These are phyloP conservation scores for Setophaga petechia DNA, from an alignment of 2,113 vertebrate genomes.

Conservation along the genomic window DNA sequence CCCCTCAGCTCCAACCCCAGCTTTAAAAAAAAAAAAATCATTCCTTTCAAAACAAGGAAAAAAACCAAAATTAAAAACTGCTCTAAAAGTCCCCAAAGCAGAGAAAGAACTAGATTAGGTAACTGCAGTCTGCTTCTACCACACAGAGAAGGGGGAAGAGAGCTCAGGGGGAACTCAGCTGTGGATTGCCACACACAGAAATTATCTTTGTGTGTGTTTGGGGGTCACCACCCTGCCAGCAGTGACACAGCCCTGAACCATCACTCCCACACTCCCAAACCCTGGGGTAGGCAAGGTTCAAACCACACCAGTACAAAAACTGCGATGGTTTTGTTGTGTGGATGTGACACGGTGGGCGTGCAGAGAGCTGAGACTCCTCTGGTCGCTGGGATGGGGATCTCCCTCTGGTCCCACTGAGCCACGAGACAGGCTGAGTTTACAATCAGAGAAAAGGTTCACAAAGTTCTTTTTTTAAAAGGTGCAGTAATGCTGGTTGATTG, in stretches of 20 bases:
- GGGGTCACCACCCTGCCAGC: neutral
- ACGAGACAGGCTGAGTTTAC: neutral
- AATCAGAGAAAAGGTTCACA: neutral
- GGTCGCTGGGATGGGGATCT: neutral
- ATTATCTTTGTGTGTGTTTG: accelerated
- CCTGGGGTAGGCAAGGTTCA: slow-evolving; percentile 8
- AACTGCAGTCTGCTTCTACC: slow-evolving; percentile 9
- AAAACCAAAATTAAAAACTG: neutral
- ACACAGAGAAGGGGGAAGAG: neutral
- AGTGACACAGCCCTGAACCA: neutral
- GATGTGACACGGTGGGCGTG: neutral
- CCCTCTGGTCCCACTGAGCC: slow-evolving; percentile 19
- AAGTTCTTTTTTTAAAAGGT: slow-evolving; percentile 30
- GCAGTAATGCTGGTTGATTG: slow-evolving; percentile 32
- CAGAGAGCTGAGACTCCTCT: neutral
- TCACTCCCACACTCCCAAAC: neutral
- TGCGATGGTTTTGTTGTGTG: neutral
- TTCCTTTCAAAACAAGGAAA: slow-evolving; percentile 35
- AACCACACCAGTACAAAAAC: neutral
- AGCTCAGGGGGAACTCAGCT: neutral
- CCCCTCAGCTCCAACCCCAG: slow-evolving; percentile 14
- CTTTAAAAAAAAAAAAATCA: neutral
- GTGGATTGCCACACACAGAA: neutral
- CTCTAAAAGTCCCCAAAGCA: neutral
- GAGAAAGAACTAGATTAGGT: neutral